These are phyloP conservation scores for Drosophila setifemur DNA, from an alignment of 1,140 invertebrate species.

Conservation along the genomic window DNA sequence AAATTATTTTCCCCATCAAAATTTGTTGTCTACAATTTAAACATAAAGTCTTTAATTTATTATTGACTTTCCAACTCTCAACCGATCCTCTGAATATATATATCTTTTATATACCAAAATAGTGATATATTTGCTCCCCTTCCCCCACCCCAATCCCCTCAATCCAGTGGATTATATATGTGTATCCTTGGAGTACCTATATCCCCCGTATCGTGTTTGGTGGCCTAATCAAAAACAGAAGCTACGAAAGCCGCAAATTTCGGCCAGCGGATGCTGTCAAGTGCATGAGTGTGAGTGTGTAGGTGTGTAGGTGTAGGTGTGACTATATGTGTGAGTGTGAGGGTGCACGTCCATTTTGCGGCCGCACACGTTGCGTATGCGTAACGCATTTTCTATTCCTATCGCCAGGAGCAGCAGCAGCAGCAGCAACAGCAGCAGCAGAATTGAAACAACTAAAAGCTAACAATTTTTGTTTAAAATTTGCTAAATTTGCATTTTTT, in stretches of 20 bases:
- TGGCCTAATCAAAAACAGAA: slow-evolving; percentile 78
- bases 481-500: slow-evolving; percentile 80
- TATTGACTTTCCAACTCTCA: no score
- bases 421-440: neutral
- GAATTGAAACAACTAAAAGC: slow-evolving; percentile 71
- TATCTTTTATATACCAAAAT: no score
- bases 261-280: slow-evolving; percentile 45
- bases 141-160: no score
- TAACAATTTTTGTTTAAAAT: slow-evolving; percentile 70
- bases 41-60: no score
- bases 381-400: slow-evolving; percentile 59
- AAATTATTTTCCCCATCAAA: no score
- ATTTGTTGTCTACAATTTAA: no score
- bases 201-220: slow-evolving; percentile 9
- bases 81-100: no score
- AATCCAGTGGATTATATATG: no score
- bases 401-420: slow-evolving; percentile 2
- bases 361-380: slow-evolving; percentile 70
- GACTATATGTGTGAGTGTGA: neutral
- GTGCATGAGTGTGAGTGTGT: slow-evolving; percentile 1
- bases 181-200: no score
- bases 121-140: no score
- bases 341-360: slow-evolving; percentile 44
- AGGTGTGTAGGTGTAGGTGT: neutral
- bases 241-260: slow-evolving; percentile 63